Evolutionary conservation across 1,140 invertebrate species (phyloP), one percentile per base, ranked within the genome.

Genomic region (Heliconius congener): DNA sequence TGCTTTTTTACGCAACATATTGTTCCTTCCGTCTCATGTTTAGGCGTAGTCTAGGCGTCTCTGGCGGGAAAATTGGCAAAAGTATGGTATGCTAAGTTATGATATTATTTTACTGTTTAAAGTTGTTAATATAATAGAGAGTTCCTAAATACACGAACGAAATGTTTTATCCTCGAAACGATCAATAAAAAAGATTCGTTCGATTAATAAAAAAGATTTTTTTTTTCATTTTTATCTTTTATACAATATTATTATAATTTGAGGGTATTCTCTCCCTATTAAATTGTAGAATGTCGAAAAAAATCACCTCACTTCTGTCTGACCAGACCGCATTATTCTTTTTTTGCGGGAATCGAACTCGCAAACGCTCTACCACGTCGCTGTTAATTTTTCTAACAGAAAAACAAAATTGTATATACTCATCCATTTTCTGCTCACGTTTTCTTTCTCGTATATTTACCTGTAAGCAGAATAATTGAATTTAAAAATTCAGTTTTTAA

Each of bases 401-500:
- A 13, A 66, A 30, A 66, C 27, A 30, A 66, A 66, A 27, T 16
- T 30, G 23, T 42, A 55, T 30, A 52, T 37, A 71, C 70, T 71
- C 16, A 71, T 72, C 71, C 71, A 30, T 30, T 66, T 30, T 66
- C 23, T 11, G 60, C 60, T 66, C 23, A 27, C 60, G 60, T 30
- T 27, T 66, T 30, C 60, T 16, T 66, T 27, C 23, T 66, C 60
- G 23, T 39, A 70, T 52, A 73, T 23, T 83, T 86, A 94, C 92
- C 92, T 94, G 91, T 57, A 93, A 93, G 89, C 71, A 90, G 87
- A 88, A 85, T 84, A 84, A 86, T 84, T 82, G 82, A 85, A 78
- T 91, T 91, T 90, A 88, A 91, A 87, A 86, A 89, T 88, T 84
- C 80, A 88, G 83, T 83, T 86, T 91, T 91, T 88, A 92, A 92